Conservation (phyloP, 2,888 invertebrate genomes). For the Agrochola macilenta region DNA sequence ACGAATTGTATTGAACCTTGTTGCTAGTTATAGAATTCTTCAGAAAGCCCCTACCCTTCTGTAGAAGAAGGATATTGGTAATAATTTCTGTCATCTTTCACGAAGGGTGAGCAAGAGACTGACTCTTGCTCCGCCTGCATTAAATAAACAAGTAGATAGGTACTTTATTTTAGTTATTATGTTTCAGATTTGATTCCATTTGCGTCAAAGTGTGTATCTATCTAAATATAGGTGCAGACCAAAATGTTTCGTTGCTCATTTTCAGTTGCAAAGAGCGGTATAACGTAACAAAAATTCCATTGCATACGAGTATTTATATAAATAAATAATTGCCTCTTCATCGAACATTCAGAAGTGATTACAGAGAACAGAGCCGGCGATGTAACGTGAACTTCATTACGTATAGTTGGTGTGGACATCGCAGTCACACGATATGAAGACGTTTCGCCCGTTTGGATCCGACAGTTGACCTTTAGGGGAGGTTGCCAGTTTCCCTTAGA, state of each 20-base stretch:
- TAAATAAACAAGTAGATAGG: neutral
- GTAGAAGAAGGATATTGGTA: neutral
- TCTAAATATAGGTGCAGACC: neutral
- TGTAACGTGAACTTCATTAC: constrained; percentile 24
- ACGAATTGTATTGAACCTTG: neutral
- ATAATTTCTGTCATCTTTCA: neutral
- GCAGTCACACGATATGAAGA: constrained; percentile 36
- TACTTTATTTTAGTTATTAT: neutral
- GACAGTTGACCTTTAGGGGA: constrained; percentile 26
- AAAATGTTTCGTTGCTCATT: neutral
- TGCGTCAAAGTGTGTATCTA: neutral
- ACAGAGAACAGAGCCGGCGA: constrained; percentile 5
- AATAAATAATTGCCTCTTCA: neutral
- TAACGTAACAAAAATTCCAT: neutral
- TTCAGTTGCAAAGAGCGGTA: neutral
- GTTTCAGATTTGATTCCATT: neutral
- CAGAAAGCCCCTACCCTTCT: neutral
- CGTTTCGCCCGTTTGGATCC: constrained; percentile 8
- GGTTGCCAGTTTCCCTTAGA: constrained; percentile 10
- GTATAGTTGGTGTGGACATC: constrained; percentile 30
- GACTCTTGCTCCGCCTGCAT: neutral
- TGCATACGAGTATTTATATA: too few relatives aligned
- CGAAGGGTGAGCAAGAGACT: too few relatives aligned
- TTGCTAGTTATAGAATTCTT: neutral
- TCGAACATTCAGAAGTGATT: constrained; percentile 5